Base-by-base conservation (phyloP, 2,888 invertebrate genomes). In the Caenorhabditis uteleia region DNA sequence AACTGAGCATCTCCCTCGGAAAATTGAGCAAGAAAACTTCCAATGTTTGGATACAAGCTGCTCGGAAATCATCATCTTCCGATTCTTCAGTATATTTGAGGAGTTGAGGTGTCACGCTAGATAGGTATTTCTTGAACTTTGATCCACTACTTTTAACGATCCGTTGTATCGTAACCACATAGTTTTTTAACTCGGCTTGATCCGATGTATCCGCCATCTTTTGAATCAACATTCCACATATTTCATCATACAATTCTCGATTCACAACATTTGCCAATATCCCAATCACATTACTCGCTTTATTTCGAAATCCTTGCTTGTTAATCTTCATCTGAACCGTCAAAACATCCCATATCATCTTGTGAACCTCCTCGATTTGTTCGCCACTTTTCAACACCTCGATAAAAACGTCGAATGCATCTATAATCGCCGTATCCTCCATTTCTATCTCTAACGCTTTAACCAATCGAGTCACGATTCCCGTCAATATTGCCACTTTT, bases 1-100 rank as follows among this genome's bases (percentile, higher is more conserved):
- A n/a, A n/a, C n/a, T n/a, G n/a, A n/a, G n/a, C n/a, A 95, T 93
- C 86, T 97, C 95, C 84, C 95, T 94, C 1, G 95, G 95, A 84
- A 97, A 98, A 77, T 94, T 89, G 77, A 92, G 89, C 34, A 97
- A 91, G 85, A 98, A 95, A 6, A 95, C 92, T 86, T 98, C 98
- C 79, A 95, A 91, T 0, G 95, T 70, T 74, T 88, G 87, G 38
- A 98, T 86, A 82, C 95, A 94, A 84, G 93, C 94, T 84, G 99
- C 98, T 36, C 93, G 88, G 26, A 97, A 85, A 84, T 98, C 98
- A 84, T 98, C 98, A 84, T 95, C 94, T 53, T 94, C 90, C 16
- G 47, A 44, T 3, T 54, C 31, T 2, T 48, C 27, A 14, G 47
- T 25, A 36, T n/a, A 39, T 39, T 56, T 26, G 8, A 50, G 29